A percentile compares a stretch with the other conserved stretches of the same genome.
phyloP scores from a whole-genome alignment of 2,113 vertebrate genomes.

The Climacteris rufus region DNA sequence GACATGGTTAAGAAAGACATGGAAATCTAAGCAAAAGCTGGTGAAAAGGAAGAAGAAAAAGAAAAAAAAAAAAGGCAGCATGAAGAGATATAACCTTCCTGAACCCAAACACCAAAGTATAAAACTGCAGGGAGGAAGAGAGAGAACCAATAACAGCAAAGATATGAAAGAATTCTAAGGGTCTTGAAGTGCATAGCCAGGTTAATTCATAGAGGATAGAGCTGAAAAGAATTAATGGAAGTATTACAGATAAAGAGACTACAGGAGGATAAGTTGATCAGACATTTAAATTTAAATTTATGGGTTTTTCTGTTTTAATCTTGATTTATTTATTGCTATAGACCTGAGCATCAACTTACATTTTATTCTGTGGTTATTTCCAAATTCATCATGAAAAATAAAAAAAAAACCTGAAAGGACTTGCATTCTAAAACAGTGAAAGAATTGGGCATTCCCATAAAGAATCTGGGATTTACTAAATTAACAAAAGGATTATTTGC shows the following conservation, averaged over 20 bases:
- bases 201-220: not conserved
- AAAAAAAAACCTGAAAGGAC: not conserved
- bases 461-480: not conserved
- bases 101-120: not conserved
- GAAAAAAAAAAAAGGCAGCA: not conserved
- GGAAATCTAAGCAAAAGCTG: not conserved
- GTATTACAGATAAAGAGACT: constrained; percentile 52
- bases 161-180: not conserved
- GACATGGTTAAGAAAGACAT: not conserved
- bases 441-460: not conserved
- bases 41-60: not conserved
- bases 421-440: not conserved
- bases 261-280: constrained; percentile 13
- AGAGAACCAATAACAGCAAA: not conserved
- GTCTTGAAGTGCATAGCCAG: not conserved
- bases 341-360: constrained; percentile 11
- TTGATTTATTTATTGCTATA: constrained; percentile 45
- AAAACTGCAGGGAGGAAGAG: not conserved
- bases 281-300: not conserved
- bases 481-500: not conserved
- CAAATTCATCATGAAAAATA: not conserved
- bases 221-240: constrained; percentile 56
- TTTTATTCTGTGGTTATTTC: constrained; percentile 51
- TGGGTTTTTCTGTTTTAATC: not conserved
- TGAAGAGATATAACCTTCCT: not conserved